Base-by-base conservation (phyloP, 2,797 vertebrate species). In the Acanthiza pusilla region DNA sequence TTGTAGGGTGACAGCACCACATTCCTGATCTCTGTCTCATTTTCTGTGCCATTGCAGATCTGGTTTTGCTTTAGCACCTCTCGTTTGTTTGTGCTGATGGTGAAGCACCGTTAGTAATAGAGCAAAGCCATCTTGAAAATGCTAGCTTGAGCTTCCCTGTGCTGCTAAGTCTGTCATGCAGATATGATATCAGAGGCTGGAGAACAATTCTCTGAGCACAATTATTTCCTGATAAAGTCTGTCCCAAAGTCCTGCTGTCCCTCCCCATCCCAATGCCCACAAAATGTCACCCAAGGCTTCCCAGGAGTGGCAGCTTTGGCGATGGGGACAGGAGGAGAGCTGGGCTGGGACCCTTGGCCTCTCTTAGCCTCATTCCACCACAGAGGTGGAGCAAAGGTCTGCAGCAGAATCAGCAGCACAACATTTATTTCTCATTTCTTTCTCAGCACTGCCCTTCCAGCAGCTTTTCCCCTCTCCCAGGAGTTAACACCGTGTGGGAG, bases 41-140 rank as follows among this genome's bases (percentile, higher is more conserved):
- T 78, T 86, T 75, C 73, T 65, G 26, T 68, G 51, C 78, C 77
- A 26, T 26, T 54, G 18, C 55, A 7, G 51, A 21, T 36, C n/a
- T 57, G 75, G 7, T 23, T 68, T 57, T 83, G 63, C 72, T 68
- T 89, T 65, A 89, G 61, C 34, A 32, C 25, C 48, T 86, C 77
- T 53, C 22, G 2, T 54, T 65, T 77, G 80, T 82, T 85, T 68
- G 20, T 62, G 4, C 54, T 68, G 82, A 16, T 34, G n/a, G 70
- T 63, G 83, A 86, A 86, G 91, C 29, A 95, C 70, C 77, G 17
- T 75, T 58, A 82, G 27, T 9, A 78, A 78, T 48, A 78, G 16
- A 74, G 81, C 71, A 92, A 95, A 94, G 36, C n/a, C 82, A 47
- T 42, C 45, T 36, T 42, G 63, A 65, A 80, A 87, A 32, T 32